Evolutionary conservation across 1,140 invertebrate genomes (phyloP).

Genomic region (Venturia canescens): DNA sequence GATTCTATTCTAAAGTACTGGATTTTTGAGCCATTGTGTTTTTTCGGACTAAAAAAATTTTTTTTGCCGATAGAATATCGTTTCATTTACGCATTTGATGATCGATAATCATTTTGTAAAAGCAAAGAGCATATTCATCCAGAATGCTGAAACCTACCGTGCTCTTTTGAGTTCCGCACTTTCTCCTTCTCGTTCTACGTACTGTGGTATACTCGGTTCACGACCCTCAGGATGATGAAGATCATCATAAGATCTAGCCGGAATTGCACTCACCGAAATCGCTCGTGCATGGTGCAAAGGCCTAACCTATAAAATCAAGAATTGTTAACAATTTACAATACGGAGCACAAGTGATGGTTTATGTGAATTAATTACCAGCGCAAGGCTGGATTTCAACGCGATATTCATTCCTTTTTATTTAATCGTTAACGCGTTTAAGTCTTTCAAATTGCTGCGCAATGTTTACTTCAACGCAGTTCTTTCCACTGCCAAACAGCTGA

Average conservation of each 20-base stretch:
- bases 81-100: background rate
- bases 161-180: slow-evolving; percentile 74
- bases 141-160: slow-evolving; percentile 63
- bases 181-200: slow-evolving; percentile 75
- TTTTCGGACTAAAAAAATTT: background rate
- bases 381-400: background rate
- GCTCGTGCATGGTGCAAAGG: slow-evolving; percentile 13
- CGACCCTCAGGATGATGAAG: slow-evolving; percentile 65
- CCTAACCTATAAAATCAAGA: slow-evolving; percentile 24
- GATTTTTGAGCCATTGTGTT: no score
- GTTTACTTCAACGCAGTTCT: background rate
- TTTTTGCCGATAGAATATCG: background rate
- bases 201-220: slow-evolving; percentile 74
- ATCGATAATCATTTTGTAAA: background rate
- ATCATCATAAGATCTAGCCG: slow-evolving; percentile 54
- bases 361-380: slow-evolving; percentile 16
- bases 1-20: no score
- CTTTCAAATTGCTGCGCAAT: background rate
- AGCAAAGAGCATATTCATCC: background rate
- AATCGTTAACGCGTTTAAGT: background rate
- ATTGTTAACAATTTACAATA: background rate
- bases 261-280: background rate
- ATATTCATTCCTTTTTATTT: background rate
- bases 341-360: background rate
- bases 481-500: background rate